These are phyloP conservation scores for Dinocampus coccinellae DNA, from an alignment of 2,888 invertebrate species.

Conservation along the genomic window DNA sequence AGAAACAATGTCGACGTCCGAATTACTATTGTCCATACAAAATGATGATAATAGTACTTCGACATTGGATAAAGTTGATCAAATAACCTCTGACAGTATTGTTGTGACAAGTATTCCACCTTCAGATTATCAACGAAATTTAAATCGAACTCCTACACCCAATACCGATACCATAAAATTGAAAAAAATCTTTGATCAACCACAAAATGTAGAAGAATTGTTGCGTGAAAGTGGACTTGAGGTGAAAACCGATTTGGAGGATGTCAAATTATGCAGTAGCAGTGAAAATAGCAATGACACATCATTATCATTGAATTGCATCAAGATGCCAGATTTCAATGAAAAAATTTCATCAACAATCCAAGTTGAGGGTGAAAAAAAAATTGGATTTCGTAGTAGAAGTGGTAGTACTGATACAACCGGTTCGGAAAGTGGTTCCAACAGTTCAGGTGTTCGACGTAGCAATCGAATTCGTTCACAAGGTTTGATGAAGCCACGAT, in stretches of 20 bases:
- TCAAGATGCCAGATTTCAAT: constrained; percentile 55
- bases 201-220: constrained; percentile 39
- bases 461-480: constrained; percentile 84
- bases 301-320: constrained; percentile 56
- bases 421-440: constrained; percentile 67
- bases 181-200: constrained; percentile 38
- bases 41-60: constrained; percentile 57
- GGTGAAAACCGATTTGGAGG: constrained; percentile 60
- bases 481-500: constrained; percentile 76
- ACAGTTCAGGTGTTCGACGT: constrained; percentile 73
- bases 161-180: constrained; percentile 9
- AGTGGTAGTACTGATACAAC: constrained; percentile 67
- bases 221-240: constrained; percentile 61
- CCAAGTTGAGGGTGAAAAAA: constrained; percentile 58
- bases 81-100: constrained; percentile 44
- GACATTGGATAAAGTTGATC: constrained; percentile 58
- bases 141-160: constrained; percentile 13
- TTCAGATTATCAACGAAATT: neutral
- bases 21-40: constrained; percentile 34
- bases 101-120: constrained; percentile 13
- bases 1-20: neutral
- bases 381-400: constrained; percentile 60
- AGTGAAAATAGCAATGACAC: constrained; percentile 76
- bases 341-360: constrained; percentile 47
- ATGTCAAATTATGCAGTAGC: constrained; percentile 60